Conservation (phyloP, 2,797 vertebrate genomes). For the Pseudochaenichthys georgianus region DNA sequence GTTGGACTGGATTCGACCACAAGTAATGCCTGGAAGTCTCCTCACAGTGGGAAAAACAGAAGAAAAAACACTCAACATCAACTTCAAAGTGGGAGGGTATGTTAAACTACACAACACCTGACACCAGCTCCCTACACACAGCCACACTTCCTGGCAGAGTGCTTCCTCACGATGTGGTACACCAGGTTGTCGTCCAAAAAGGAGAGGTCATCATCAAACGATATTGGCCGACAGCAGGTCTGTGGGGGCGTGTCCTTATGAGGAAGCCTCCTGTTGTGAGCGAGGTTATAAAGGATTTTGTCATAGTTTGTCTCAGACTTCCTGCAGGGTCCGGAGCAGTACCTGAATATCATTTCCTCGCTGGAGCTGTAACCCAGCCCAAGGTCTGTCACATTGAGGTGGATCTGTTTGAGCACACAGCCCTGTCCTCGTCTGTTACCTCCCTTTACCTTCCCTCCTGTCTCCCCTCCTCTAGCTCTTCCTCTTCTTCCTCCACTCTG, state of each 20-base stretch:
- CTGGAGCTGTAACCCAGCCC: conserved; percentile 93
- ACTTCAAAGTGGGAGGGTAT: conserved; percentile 19
- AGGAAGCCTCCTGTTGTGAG: conserved; percentile 86
- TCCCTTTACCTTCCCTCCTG: conserved; percentile 51
- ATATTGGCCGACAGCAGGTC: conserved; percentile 89
- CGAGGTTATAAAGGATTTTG: conserved; percentile 93
- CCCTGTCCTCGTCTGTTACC: conserved; percentile 83
- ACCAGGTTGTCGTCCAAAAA: conserved; percentile 94
- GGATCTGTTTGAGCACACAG: conserved; percentile 91
- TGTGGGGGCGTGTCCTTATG: conserved; percentile 84
- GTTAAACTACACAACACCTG: conserved; percentile 15
- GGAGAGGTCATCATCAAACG: conserved; percentile 94
- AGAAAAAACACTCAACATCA: conserved; percentile 45
- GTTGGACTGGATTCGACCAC: conserved; percentile 76
- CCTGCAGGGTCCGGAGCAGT: conserved; percentile 94
- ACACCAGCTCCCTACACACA: conserved; percentile 78
- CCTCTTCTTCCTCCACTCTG: conserved; percentile 39
- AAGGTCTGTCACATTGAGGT: conserved; percentile 95
- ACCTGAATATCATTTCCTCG: conserved; percentile 95
- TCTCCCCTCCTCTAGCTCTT: conserved; percentile 19
- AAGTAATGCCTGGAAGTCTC: conserved; percentile 87
- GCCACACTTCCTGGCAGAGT: conserved; percentile 95
- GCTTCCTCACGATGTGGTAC: conserved; percentile 95
- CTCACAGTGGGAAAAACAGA: conserved; percentile 82
- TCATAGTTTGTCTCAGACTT: conserved; percentile 93